These are phyloP conservation scores for Sisyra terminalis DNA, from an alignment of 2,888 invertebrate genomes.

Conservation along the genomic window DNA sequence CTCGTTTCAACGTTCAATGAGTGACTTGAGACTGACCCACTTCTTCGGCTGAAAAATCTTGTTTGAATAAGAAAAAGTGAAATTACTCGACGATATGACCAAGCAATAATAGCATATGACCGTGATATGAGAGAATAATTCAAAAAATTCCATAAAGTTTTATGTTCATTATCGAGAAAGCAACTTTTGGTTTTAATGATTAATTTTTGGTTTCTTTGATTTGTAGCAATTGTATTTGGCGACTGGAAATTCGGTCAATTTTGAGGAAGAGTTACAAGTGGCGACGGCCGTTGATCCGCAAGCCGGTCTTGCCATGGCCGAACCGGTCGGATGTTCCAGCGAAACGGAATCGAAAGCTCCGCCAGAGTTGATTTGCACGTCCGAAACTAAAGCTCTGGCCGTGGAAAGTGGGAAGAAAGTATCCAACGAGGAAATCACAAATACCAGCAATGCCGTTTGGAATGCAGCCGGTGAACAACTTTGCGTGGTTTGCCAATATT, in stretches of 20 bases:
- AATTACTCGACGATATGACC: too few species aligned
- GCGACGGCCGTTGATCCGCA: slow-evolving; percentile 8
- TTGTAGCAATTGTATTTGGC: slow-evolving; percentile 63
- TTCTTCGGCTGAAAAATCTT: too few species aligned
- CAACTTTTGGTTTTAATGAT: too few species aligned
- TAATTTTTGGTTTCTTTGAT: neutral
- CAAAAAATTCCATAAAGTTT: neutral
- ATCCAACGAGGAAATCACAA: slow-evolving; percentile 13
- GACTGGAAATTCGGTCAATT: slow-evolving; percentile 43
- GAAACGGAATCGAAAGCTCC: slow-evolving; percentile 13
- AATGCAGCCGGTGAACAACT: slow-evolving; percentile 40
- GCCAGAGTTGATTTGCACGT: slow-evolving; percentile 8
- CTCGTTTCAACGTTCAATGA: too few species aligned
- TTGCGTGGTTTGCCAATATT: slow-evolving; percentile 72
- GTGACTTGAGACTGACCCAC: too few species aligned
- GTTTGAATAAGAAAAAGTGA: too few species aligned
- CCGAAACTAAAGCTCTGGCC: slow-evolving; percentile 20
- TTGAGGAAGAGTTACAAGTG: slow-evolving; percentile 31
- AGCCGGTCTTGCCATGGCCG: slow-evolving; percentile 29
- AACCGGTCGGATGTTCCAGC: slow-evolving; percentile 30
- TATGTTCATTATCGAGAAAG: neutral
- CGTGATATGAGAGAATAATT: too few species aligned
- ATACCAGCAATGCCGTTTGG: slow-evolving; percentile 32
- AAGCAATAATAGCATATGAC: too few species aligned
- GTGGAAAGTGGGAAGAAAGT: slow-evolving; percentile 16